phyloP scores from a whole-genome alignment of 2,888 invertebrate genomes.

The Loripinus fragilis region DNA sequence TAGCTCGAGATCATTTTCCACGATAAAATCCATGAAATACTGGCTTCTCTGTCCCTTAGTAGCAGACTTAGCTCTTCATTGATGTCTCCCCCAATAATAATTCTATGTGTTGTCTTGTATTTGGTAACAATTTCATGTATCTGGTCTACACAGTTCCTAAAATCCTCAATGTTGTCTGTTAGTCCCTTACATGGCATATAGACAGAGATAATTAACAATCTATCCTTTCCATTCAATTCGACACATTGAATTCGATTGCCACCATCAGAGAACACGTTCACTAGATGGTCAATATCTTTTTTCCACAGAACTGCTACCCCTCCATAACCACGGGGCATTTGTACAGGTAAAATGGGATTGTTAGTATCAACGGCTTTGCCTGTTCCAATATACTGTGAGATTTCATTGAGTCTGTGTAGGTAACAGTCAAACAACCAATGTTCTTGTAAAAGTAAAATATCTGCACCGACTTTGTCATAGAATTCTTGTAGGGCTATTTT shows the following conservation, averaged over 20 bases:
- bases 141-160: neutral
- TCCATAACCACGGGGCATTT: neutral
- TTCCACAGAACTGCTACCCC: neutral
- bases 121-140: neutral
- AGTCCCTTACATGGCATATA: neutral
- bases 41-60: no score
- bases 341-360: neutral
- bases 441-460: neutral
- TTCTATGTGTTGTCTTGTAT: no score
- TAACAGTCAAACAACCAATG: neutral
- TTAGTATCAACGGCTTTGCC: neutral
- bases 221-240: neutral
- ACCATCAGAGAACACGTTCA: neutral
- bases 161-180: neutral
- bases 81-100: no score
- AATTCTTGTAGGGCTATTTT: neutral
- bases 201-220: neutral
- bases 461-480: neutral
- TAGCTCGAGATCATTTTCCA: neutral
- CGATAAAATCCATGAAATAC: neutral
- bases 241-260: neutral
- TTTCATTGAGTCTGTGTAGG: neutral
- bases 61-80: no score
- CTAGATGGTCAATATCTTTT: neutral
- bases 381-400: neutral